Base-by-base conservation (phyloP, 2,888 invertebrate genomes). In the Palloptera scutellata region DNA sequence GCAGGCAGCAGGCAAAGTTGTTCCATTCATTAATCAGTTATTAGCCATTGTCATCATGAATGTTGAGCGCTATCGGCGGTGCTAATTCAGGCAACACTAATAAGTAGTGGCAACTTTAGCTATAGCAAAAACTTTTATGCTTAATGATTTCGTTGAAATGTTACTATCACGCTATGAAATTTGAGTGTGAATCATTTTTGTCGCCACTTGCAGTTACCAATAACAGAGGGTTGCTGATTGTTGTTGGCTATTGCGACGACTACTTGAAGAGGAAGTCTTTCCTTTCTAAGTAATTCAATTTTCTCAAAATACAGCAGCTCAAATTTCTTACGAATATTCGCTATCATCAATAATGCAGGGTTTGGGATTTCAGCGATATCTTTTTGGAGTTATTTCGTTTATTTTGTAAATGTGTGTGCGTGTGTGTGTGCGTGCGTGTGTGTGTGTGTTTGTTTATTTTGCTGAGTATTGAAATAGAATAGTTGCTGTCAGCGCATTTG, bases 401-500 rank as follows among this genome's bases (percentile, higher is more conserved):
- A 30, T 30, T 30, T 48, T 48, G 12, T 48, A 15, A 10, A 15
- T 48, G 12, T 48, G 12, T 1, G 12, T 48, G 12, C 11, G 12
- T 48, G 12, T 1, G 11, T 48, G 12, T 48, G 1, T 48, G 1
- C 11, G 48, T 48, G 48, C 3, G n/a, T n/a, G 48, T 12, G n/a
- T n/a, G 48, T 5, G 12, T 48, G n/a, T 48, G 48, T 48, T 4
- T 12, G 48, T 48, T 2, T 30, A 30, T 30, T 30, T 30, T 30
- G 30, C 6, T 30, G 30, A 30, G 30, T 4, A 30, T 30, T 30
- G 30, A 30, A 30, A 30, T 30, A 30, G 30, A 52, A 20, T 63
- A 43, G 63, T 19, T 15, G 63, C 63, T 63, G 63, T 63, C 63
- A 63, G 63, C 63, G 55, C 42, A 43, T 63, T 63, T 54, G 63